Percentiles rank a stretch among this genome's conserved stretches.
Conservation (phyloP, 64 coral and sea anemone species). For the Pachyseris speciosa region DNA sequence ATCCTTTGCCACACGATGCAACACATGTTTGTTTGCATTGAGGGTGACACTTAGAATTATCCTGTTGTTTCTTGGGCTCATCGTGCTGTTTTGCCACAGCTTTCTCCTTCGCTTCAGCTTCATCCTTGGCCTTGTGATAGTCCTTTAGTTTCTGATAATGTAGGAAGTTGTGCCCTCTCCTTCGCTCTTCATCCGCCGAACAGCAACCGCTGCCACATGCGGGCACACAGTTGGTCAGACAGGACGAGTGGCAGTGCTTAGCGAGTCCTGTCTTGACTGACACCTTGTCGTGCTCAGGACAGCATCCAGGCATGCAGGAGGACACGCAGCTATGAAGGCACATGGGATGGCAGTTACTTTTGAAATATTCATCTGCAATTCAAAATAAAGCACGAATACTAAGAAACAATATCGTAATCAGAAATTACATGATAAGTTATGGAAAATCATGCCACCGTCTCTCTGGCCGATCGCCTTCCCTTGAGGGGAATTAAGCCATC, state of each 20-base stretch:
- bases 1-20: conserved; percentile 30
- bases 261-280: conserved; percentile 68
- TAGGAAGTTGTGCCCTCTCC: conserved; percentile 73
- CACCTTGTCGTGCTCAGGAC: conserved; percentile 75
- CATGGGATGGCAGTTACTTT: conserved; percentile 73
- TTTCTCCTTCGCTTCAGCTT: conserved; percentile 8
- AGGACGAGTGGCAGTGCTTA: conserved; percentile 75
- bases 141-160: conserved; percentile 76
- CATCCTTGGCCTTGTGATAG: conserved; percentile 57
- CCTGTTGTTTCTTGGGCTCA: background rate
- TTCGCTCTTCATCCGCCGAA: conserved; percentile 73
- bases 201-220: conserved; percentile 91
- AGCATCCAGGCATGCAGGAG: conserved; percentile 77
- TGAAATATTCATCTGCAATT: conserved; percentile 80
- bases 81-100: background rate
- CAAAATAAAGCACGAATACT: background rate
- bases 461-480: too few species aligned
- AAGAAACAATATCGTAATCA: background rate
- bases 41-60: conserved; percentile 13
- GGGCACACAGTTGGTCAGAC: conserved; percentile 35
- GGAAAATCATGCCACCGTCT: too few species aligned
- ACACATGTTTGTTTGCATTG: conserved; percentile 30
- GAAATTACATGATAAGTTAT: background rate
- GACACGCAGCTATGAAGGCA: conserved; percentile 72
- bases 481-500: too few species aligned